Evolutionary conservation across 2,797 vertebrate genomes (phyloP).

Genomic region (Gallirallus australis): DNA sequence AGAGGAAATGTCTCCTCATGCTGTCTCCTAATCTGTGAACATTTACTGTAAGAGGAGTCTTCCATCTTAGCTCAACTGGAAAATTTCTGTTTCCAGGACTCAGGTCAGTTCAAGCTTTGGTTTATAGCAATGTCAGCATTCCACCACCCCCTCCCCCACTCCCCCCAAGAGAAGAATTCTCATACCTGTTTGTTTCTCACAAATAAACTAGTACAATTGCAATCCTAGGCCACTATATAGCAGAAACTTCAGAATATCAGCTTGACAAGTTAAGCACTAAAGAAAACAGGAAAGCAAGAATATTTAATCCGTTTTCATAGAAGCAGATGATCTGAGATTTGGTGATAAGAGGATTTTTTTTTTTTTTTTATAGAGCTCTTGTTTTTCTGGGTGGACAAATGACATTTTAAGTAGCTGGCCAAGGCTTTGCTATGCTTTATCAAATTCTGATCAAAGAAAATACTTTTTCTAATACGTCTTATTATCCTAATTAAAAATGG

Average conservation of each 20-base stretch:
- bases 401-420: conserved; percentile 21
- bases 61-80: not conserved
- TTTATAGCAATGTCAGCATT: not conserved
- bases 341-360: not conserved
- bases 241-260: not conserved
- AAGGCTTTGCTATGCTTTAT: conserved; percentile 10
- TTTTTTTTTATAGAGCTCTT: not conserved
- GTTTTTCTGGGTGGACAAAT: conserved; percentile 1
- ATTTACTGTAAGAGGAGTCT: not conserved
- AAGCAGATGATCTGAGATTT: conserved; percentile 3
- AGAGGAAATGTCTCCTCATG: not conserved
- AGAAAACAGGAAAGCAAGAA: not conserved
- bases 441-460: conserved; percentile 42
- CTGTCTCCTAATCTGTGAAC: not conserved
- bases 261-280: not conserved
- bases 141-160: not conserved
- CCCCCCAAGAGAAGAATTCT: not conserved
- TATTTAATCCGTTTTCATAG: conserved; percentile 29
- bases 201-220: not conserved
- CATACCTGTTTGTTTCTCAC: not conserved
- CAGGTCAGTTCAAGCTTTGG: not conserved
- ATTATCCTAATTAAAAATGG: conserved; percentile 47
- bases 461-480: conserved; percentile 1
- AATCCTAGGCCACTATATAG: not conserved
- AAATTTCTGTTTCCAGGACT: not conserved